Evolutionary conservation across 2,113 vertebrate genomes (phyloP).

Genomic region (Chaetops frenatus): DNA sequence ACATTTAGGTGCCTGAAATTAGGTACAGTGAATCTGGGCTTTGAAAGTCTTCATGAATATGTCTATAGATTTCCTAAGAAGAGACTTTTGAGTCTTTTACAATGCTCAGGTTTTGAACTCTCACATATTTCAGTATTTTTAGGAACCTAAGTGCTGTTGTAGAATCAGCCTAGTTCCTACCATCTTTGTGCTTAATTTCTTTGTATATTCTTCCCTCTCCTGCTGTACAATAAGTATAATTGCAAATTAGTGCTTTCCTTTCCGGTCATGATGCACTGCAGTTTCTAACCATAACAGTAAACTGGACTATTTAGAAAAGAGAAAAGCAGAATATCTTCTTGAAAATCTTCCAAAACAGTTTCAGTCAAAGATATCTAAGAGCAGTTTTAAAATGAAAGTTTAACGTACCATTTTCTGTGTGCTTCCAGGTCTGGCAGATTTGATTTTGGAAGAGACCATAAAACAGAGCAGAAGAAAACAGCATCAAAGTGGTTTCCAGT

Average conservation of each 20-base stretch:
- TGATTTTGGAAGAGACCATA: background rate
- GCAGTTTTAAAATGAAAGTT: background rate
- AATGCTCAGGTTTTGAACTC: background rate
- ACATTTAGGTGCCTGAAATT: background rate
- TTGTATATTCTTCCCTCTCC: background rate
- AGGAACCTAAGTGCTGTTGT: background rate
- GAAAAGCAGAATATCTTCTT: background rate
- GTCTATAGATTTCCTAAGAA: background rate
- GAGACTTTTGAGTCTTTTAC: background rate
- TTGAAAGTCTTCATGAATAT: background rate
- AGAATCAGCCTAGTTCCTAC: background rate
- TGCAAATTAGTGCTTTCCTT: background rate
- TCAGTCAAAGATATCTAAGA: background rate
- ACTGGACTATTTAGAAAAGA: background rate
- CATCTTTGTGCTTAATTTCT: background rate
- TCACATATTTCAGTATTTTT: background rate
- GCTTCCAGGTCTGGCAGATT: background rate
- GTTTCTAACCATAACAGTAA: background rate
- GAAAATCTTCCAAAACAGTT: background rate
- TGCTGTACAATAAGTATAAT: background rate
- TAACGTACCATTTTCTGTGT: constrained; percentile 66
- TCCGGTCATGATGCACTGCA: background rate
- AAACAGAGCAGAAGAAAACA: background rate
- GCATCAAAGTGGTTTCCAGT: background rate
- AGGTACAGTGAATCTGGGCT: background rate